A percentile compares a stretch with the other conserved stretches of the same genome.
phyloP scores from a whole-genome alignment of 1,140 invertebrate genomes.

The Macrostomum lignano region DNA sequence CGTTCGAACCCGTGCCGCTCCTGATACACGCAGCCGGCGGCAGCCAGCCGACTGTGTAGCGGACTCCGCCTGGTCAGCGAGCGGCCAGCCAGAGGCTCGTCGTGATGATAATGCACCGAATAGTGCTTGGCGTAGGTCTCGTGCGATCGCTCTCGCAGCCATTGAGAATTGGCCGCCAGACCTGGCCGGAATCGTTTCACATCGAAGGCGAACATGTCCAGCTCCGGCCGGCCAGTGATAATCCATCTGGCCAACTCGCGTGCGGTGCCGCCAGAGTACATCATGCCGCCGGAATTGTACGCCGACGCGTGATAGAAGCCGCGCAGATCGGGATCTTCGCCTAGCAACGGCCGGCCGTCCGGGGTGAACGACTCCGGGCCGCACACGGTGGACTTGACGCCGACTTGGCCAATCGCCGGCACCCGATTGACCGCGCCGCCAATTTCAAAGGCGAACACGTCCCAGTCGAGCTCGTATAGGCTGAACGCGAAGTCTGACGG shows the following conservation, averaged over 20 bases:
- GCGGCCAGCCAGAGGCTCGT: slow-evolving; percentile 52
- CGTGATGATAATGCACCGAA: slow-evolving; percentile 47
- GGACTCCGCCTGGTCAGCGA: too few relatives aligned
- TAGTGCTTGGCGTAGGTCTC: slow-evolving; percentile 63
- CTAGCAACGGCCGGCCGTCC: slow-evolving; percentile 58
- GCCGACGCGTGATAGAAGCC: slow-evolving; percentile 52
- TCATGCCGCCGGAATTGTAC: slow-evolving; percentile 63
- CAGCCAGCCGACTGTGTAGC: too few relatives aligned
- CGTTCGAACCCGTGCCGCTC: too few relatives aligned
- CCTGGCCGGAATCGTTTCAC: slow-evolving; percentile 34
- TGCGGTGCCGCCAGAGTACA: slow-evolving; percentile 49
- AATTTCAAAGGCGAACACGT: slow-evolving; percentile 45
- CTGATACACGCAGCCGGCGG: too few relatives aligned
- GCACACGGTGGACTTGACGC: slow-evolving; percentile 50
- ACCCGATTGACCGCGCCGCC: slow-evolving; percentile 41
- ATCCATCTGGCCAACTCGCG: slow-evolving; percentile 57
- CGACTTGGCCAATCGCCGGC: slow-evolving; percentile 39
- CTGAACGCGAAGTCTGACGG: slow-evolving; percentile 45
- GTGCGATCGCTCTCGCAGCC: slow-evolving; percentile 48
- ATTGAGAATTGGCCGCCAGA: too few relatives aligned
- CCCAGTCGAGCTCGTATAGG: slow-evolving; percentile 55
- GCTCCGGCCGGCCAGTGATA: slow-evolving; percentile 42
- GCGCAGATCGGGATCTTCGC: slow-evolving; percentile 30
- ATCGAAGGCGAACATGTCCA: slow-evolving; percentile 56
- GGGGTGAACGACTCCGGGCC: slow-evolving; percentile 50